Conservation (phyloP, 2,888 invertebrate genomes). For the Sceliomorpha sp. region DNA sequence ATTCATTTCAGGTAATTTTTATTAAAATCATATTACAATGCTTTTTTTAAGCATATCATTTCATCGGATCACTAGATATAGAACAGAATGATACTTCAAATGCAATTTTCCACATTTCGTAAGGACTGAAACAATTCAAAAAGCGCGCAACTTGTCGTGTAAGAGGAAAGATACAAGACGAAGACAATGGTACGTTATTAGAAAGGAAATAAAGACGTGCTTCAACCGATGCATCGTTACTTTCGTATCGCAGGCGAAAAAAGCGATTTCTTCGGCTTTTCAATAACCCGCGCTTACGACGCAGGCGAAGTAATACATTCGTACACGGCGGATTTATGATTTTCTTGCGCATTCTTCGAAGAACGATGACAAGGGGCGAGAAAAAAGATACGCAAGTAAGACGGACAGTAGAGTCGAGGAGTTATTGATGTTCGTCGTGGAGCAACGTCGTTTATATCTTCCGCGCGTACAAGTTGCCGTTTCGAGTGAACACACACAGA, state of each 20-base stretch:
- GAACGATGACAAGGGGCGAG: constrained; percentile 39
- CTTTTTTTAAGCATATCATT: too few species aligned
- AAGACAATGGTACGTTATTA: too few species aligned
- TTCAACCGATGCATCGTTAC: constrained; percentile 1
- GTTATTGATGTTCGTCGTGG: constrained; percentile 72
- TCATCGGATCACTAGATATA: too few species aligned
- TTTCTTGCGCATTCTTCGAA: constrained; percentile 43
- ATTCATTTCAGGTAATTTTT: too few species aligned
- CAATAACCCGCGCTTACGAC: constrained; percentile 16
- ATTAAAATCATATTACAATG: too few species aligned
- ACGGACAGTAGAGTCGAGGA: constrained; percentile 52
- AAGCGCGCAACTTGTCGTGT: too few species aligned
- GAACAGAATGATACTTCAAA: too few species aligned
- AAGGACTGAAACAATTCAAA: too few species aligned
- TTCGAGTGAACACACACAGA: constrained; percentile 65
- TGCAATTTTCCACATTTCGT: too few species aligned
- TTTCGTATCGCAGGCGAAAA: background rate
- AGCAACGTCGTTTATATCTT: constrained; percentile 72
- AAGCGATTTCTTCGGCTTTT: constrained; percentile 19
- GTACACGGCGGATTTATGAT: constrained; percentile 33
- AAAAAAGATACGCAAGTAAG: constrained; percentile 39
- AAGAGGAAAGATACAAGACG: too few species aligned
- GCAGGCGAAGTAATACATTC: constrained; percentile 28
- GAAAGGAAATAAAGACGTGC: too few species aligned
- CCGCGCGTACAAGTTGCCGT: constrained; percentile 67